These are phyloP conservation scores for Autographa gamma DNA, from an alignment of 2,888 invertebrate genomes.

Conservation along the genomic window DNA sequence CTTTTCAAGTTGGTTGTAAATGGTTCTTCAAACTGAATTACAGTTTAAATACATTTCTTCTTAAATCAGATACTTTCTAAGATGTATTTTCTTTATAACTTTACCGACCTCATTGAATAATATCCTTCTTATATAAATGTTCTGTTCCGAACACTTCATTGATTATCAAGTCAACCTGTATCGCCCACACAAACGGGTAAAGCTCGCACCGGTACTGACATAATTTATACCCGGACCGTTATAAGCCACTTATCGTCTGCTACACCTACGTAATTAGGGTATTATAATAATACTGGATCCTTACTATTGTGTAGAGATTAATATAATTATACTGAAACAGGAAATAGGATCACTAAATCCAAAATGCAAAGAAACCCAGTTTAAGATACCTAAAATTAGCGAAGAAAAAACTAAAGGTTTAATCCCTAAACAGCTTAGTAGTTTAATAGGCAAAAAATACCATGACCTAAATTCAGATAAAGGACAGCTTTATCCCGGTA, in stretches of 20 bases:
- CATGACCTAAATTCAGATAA: neutral
- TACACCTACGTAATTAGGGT: conserved; percentile 35
- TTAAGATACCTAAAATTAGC: neutral
- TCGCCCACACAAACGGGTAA: conserved; percentile 39
- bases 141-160: conserved; percentile 11
- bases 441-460: neutral
- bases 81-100: too few species aligned
- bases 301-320: neutral
- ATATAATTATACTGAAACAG: neutral
- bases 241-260: conserved; percentile 39
- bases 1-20: too few species aligned
- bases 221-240: conserved; percentile 36
- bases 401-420: neutral
- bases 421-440: neutral
- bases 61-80: too few species aligned
- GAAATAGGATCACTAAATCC: neutral
- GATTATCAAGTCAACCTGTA: conserved; percentile 17
- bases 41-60: too few species aligned
- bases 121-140: conserved; percentile 13
- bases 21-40: too few species aligned
- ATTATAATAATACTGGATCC: conserved; percentile 20
- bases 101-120: neutral
- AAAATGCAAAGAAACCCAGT: neutral
- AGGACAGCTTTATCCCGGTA: neutral
- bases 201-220: conserved; percentile 45